Evolutionary conservation across 37 sponge, comb jelly and placozoan genomes (phyloP).

Genomic region (Spongilla lacustris): DNA sequence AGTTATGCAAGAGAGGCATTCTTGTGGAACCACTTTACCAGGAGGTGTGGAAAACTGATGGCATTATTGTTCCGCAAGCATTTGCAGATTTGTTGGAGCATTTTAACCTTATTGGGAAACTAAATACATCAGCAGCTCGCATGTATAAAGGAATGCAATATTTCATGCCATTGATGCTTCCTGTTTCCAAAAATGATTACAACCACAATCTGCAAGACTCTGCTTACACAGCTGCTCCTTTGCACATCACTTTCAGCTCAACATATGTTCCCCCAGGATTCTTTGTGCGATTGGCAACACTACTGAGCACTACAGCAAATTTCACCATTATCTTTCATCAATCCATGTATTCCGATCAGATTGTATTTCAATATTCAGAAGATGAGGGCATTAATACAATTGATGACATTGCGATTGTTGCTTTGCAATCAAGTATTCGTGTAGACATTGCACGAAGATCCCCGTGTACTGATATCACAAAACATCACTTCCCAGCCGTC

Average conservation of each 20-base stretch:
- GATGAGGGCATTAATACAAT: neutral
- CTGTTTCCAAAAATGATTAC: too few species aligned
- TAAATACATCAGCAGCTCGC: too few species aligned
- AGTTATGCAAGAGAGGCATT: slow-evolving; percentile 26
- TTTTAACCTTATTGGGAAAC: slow-evolving; percentile 13
- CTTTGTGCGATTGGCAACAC: slow-evolving; percentile 39
- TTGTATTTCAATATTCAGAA: slow-evolving; percentile 19
- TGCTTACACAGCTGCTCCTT: slow-evolving; percentile 9
- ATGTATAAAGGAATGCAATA: too few species aligned
- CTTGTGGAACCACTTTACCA: slow-evolving; percentile 43
- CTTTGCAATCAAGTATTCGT: neutral
- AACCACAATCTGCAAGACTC: too few species aligned
- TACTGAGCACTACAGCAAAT: neutral
- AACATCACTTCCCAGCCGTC: too few species aligned
- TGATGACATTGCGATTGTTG: slow-evolving; percentile 23
- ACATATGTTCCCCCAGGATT: slow-evolving; percentile 55
- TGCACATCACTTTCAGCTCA: slow-evolving; percentile 32
- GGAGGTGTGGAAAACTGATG: slow-evolving; percentile 14
- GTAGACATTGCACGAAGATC: neutral
- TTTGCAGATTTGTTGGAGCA: slow-evolving; percentile 32
- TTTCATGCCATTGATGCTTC: slow-evolving; percentile 38
- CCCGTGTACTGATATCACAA: neutral
- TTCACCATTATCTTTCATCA: neutral
- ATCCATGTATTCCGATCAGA: slow-evolving; percentile 24
- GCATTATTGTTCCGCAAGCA: neutral